phyloP scores from a whole-genome alignment of 23 tunicate species.

The Clavelina lepadiformis region DNA sequence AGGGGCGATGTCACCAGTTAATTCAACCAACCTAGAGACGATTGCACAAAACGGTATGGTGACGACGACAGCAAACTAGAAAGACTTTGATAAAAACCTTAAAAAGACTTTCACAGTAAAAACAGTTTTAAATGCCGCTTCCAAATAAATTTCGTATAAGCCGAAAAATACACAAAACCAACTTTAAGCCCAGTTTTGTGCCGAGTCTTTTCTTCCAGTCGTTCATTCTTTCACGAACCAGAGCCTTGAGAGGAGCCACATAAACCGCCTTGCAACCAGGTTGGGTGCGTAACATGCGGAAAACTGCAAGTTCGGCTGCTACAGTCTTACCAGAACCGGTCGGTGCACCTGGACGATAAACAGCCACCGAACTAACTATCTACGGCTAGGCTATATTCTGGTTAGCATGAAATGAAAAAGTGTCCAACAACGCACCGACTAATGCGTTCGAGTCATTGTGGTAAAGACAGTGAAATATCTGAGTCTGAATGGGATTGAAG shows the following conservation, averaged over 20 bases:
- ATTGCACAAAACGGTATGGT: no score
- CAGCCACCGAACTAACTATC: no score
- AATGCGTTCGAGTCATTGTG: conserved; percentile 84
- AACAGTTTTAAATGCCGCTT: no score
- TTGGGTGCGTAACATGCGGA: conserved; percentile 75
- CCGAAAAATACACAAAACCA: neutral
- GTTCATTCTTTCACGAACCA: conserved; percentile 89
- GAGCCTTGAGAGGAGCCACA: conserved; percentile 95
- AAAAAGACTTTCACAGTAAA: no score
- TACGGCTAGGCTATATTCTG: no score
- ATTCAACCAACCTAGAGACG: conserved; percentile 69
- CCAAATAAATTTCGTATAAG: no score
- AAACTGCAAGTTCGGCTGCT: conserved; percentile 82
- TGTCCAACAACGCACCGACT: conserved; percentile 46
- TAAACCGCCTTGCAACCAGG: conserved; percentile 92
- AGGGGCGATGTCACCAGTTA: conserved; percentile 97
- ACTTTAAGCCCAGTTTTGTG: conserved; percentile 65
- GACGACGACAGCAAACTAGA: no score
- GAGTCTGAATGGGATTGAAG: conserved; percentile 98
- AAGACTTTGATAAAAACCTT: no score
- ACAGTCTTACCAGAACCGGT: conserved; percentile 98
- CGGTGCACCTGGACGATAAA: conserved; percentile 66
- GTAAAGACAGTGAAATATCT: conserved; percentile 93
- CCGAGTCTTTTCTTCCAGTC: conserved; percentile 80
- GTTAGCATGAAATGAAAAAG: no score